phyloP scores from a whole-genome alignment of 2,797 vertebrate species.

The Holocentrus rufus region DNA sequence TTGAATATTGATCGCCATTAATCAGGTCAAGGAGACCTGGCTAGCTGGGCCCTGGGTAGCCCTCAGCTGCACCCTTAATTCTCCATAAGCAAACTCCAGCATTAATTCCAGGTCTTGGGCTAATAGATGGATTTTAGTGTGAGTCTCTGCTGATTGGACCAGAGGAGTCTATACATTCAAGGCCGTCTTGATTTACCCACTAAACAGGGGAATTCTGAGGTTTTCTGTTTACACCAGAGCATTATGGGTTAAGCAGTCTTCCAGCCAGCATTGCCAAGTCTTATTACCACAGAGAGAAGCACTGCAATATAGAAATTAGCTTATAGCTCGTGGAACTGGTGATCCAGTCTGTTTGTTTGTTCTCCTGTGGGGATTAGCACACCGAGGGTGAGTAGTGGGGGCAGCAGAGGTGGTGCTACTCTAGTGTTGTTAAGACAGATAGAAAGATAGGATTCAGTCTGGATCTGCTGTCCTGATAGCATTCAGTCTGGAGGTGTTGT shows the following conservation, averaged over 20 bases:
- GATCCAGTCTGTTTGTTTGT: constrained; percentile 53
- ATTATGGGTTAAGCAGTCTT: constrained; percentile 44
- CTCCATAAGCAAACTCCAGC: background rate
- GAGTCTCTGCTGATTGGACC: constrained; percentile 23
- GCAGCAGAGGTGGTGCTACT: constrained; percentile 41
- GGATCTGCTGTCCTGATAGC: background rate
- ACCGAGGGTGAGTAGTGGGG: constrained; percentile 41
- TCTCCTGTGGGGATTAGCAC: constrained; percentile 58
- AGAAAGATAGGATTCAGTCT: constrained; percentile 35
- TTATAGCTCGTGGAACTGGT: constrained; percentile 43
- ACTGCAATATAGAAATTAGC: too few species aligned
- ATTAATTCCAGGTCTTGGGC: constrained; percentile 25
- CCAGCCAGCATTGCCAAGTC: constrained; percentile 42
- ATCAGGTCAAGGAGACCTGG: constrained; percentile 49
- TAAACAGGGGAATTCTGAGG: constrained; percentile 15
- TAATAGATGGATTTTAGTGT: constrained; percentile 27
- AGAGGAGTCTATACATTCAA: constrained; percentile 24
- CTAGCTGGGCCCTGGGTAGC: background rate
- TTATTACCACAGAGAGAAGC: constrained; percentile 43
- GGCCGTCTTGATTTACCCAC: constrained; percentile 30
- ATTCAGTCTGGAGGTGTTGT: constrained; percentile 9
- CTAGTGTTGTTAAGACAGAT: constrained; percentile 47
- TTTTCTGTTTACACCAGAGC: constrained; percentile 27
- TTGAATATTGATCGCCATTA: constrained; percentile 54
- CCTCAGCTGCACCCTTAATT: constrained; percentile 3